Percentiles rank a stretch among this genome's conserved stretches.
These are phyloP conservation scores for Erpetoichthys calabaricus DNA, from an alignment of 2,797 vertebrate species.

Conservation along the genomic window DNA sequence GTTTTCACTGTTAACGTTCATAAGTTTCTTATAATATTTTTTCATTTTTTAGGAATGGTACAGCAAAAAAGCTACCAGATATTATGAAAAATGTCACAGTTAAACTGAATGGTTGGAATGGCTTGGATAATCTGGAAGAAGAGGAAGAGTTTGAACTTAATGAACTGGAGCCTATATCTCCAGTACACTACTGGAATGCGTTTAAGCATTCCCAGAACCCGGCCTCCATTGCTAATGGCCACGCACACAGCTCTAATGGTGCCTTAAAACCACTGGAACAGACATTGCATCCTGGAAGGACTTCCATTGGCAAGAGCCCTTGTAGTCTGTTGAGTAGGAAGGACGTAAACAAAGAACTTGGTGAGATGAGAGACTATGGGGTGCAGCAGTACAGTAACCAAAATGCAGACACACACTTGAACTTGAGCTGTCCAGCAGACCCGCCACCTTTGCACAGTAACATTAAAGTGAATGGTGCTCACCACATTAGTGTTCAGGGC, in stretches of 20 bases:
- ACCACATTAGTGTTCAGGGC: conserved; percentile 50
- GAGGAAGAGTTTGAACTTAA: conserved; percentile 26
- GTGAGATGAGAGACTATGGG: conserved; percentile 41
- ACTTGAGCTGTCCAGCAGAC: conserved; percentile 35
- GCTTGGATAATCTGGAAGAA: conserved; percentile 45
- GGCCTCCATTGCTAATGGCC: conserved; percentile 66
- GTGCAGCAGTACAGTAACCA: conserved; percentile 35
- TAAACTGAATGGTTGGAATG: conserved; percentile 40
- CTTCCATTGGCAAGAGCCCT: conserved; percentile 35
- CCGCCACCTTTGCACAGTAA: conserved; percentile 51
- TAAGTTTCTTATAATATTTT: conserved; percentile 3
- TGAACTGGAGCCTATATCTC: conserved; percentile 35
- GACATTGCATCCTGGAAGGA: conserved; percentile 33
- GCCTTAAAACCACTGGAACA: conserved; percentile 83
- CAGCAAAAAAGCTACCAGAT: conserved; percentile 30
- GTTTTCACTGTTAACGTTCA: neutral
- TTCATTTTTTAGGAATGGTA: conserved; percentile 40
- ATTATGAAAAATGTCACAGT: conserved; percentile 6
- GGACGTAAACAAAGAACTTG: conserved; percentile 11
- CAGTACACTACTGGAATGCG: conserved; percentile 38
- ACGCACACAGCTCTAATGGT: conserved; percentile 64
- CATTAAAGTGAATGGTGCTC: conserved; percentile 55
- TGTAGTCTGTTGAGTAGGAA: conserved; percentile 32
- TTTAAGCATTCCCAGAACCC: conserved; percentile 40
- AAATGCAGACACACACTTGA: conserved; percentile 40